Base-by-base conservation (phyloP, 2,888 invertebrate genomes). In the Cantharis rufa region DNA sequence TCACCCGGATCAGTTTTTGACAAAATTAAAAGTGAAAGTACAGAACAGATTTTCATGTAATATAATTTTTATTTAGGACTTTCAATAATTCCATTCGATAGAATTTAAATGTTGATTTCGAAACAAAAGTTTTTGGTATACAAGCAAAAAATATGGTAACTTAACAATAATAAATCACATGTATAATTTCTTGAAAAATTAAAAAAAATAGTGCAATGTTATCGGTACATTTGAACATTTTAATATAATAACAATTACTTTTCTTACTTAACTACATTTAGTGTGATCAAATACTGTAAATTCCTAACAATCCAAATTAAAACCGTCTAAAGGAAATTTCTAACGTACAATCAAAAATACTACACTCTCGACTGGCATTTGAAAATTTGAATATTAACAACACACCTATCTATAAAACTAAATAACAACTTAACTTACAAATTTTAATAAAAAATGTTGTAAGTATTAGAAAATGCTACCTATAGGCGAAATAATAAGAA, bases 401-500 rank as follows among this genome's bases (percentile, higher is more conserved):
- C 48, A 48, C 48, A 48, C 48, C 48, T 48, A 48, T n/a, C 48
- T 48, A 48, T n/a, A 48, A 48, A 48, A 48, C 48, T 48, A 48
- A 48, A 48, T 48, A 48, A 48, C 48, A 48, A 48, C 48, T n/a
- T 48, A n/a, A 48, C 48, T 48, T 48, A 48, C 48, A 48, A 48
- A 48, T n/a, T 48, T 48, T 48, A 48, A 48, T 48, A 48, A 48
- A 48, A 48, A 48, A 48, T 9, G n/a, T 48, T 48, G 48, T 48
- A 48, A 48, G 48, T 48, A 48, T 48, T 48, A 48, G 64, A 18
- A 18, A 66, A 15, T 71, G 73, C 73, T 73, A 73, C 73, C 73
- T 73, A 69, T 69, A 21, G n/a, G 15, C 28, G 3, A 13, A 24
- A 27, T 10, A 27, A 62, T 48, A 27, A 48, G 62, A 69, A 27